These are phyloP conservation scores for Cataglyphis rosenhaueri DNA, from an alignment of 2,888 invertebrate genomes.

Conservation along the genomic window DNA sequence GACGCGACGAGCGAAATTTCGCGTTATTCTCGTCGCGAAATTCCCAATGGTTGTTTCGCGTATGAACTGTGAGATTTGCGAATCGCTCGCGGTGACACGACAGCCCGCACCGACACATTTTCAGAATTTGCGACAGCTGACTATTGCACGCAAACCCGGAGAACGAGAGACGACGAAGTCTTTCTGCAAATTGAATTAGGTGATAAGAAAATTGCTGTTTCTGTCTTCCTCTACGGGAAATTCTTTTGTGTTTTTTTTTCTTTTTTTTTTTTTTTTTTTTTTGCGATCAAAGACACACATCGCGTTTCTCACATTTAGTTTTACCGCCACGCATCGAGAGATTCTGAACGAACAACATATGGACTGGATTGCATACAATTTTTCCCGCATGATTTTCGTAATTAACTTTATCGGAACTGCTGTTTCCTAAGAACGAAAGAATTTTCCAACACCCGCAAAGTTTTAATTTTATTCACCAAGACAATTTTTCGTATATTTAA, in stretches of 20 bases:
- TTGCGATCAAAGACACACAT: neutral
- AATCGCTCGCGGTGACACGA: slow-evolving; percentile 20
- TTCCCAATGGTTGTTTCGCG: slow-evolving; percentile 44
- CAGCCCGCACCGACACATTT: neutral
- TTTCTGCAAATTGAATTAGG: slow-evolving; percentile 36
- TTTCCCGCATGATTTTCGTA: slow-evolving; percentile 13
- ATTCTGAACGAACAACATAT: slow-evolving; percentile 6
- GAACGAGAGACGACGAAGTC: neutral
- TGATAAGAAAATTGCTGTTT: neutral
- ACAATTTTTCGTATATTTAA: slow-evolving; percentile 4
- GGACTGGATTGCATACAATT: slow-evolving; percentile 24
- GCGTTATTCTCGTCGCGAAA: slow-evolving; percentile 47
- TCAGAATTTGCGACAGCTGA: slow-evolving; percentile 13
- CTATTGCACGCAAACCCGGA: neutral
- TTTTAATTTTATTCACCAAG: slow-evolving; percentile 24
- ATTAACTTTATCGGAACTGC: slow-evolving; percentile 32
- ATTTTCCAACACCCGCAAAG: slow-evolving; percentile 7
- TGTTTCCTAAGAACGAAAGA: slow-evolving; percentile 24
- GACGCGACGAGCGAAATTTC: slow-evolving; percentile 58
- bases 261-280: neutral
- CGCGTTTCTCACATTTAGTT: neutral
- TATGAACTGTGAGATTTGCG: slow-evolving; percentile 47
- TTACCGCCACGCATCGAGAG: slow-evolving; percentile 1
- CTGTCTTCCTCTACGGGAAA: neutral
- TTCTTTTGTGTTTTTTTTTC: neutral